Percentiles rank a stretch among this genome's conserved stretches.
Conservation (phyloP, 2,797 vertebrate genomes). For the Ptychobarbus kaznakovi region DNA sequence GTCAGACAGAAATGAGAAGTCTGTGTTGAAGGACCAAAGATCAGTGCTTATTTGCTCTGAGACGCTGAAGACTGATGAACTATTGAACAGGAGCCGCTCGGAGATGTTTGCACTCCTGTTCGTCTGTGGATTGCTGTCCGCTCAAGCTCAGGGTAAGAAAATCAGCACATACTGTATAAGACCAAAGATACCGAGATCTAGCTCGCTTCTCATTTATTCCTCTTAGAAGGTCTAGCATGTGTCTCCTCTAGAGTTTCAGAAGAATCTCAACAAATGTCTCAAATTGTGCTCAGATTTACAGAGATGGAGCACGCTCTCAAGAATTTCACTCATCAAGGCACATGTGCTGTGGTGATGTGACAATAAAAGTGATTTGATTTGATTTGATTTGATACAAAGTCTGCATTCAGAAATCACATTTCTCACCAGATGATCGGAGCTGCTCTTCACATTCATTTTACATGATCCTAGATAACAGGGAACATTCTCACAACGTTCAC, state of each 20-base stretch:
- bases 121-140: conserved; percentile 42
- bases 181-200: background rate
- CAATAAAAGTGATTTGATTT: too few relatives aligned
- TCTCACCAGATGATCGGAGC: background rate
- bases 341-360: too few relatives aligned
- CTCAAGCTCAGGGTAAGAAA: conserved; percentile 58
- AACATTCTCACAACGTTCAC: background rate
- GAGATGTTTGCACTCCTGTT: conserved; percentile 58
- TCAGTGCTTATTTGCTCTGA: conserved; percentile 52
- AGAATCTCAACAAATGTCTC: background rate
- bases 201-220: background rate
- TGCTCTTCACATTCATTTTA: background rate
- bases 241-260: background rate
- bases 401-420: background rate
- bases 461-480: too few relatives aligned
- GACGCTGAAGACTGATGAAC: conserved; percentile 28
- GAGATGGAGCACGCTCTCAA: background rate
- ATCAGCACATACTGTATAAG: background rate
- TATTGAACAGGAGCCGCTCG: conserved; percentile 4
- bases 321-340: too few relatives aligned
- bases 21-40: conserved; percentile 33
- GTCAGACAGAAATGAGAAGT: conserved; percentile 64
- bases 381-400: background rate
- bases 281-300: too few relatives aligned
- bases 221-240: background rate